Conservation (phyloP, 2,113 vertebrate species). For the Tragelaphus imberbis region DNA sequence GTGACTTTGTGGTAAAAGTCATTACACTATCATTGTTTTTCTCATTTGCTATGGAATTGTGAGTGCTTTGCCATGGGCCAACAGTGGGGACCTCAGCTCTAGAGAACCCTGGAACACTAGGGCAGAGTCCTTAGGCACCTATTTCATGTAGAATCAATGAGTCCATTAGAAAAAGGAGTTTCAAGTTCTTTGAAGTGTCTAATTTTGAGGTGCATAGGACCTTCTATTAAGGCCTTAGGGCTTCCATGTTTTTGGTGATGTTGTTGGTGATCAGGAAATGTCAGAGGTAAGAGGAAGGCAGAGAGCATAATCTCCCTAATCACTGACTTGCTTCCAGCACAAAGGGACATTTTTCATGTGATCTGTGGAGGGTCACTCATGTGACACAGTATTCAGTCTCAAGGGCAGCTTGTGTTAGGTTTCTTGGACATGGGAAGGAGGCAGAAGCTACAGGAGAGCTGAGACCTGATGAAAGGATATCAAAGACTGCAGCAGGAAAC, state of each 20-base stretch:
- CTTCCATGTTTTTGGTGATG: neutral
- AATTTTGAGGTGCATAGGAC: neutral
- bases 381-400: neutral
- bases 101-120: neutral
- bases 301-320: neutral
- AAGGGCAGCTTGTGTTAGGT: neutral
- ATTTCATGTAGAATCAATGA: neutral
- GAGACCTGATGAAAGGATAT: neutral
- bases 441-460: neutral
- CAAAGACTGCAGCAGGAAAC: neutral
- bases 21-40: neutral
- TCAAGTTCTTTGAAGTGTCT: neutral
- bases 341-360: neutral
- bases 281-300: neutral
- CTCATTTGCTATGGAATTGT: neutral
- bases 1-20: neutral
- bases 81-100: neutral
- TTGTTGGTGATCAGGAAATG: neutral
- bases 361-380: neutral
- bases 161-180: neutral
- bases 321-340: neutral
- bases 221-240: neutral
- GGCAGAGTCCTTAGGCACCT: neutral
- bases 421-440: neutral
- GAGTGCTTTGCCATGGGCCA: neutral